A percentile compares a stretch with the other conserved stretches of the same genome.
These are phyloP conservation scores for Laticauda laticaudata DNA, from an alignment of 2,113 vertebrate genomes.

Conservation along the genomic window DNA sequence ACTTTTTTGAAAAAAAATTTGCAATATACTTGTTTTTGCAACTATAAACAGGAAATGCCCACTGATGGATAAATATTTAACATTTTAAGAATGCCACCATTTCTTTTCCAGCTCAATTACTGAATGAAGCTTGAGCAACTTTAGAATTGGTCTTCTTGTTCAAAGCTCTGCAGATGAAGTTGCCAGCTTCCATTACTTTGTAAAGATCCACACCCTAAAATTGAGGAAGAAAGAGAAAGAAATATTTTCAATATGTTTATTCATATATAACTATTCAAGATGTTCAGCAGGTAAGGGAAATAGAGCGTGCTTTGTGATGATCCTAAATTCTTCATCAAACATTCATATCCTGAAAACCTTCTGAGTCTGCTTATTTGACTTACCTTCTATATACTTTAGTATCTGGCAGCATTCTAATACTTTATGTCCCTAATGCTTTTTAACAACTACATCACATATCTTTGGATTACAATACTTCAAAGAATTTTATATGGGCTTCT, in stretches of 20 bases:
- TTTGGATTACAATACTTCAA: not conserved
- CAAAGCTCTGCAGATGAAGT: constrained; percentile 89
- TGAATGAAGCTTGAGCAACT: constrained; percentile 80
- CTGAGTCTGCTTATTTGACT: not conserved
- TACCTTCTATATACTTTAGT: not conserved
- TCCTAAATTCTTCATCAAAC: not conserved
- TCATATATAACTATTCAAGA: not conserved
- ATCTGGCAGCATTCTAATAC: not conserved
- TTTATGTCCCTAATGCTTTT: not conserved
- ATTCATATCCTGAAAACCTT: not conserved
- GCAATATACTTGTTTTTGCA: constrained; percentile 28
- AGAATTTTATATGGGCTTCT: not conserved
- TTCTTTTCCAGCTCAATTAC: constrained; percentile 49
- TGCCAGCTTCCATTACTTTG: constrained; percentile 85
- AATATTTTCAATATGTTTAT: constrained; percentile 18
- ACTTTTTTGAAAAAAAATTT: not conserved
- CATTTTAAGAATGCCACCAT: constrained; percentile 20
- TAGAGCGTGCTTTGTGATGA: not conserved
- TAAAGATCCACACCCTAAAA: constrained; percentile 86
- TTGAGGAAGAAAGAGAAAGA: not conserved
- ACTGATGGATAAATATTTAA: not conserved
- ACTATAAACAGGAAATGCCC: constrained; percentile 26
- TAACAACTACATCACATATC: not conserved
- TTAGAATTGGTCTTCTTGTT: constrained; percentile 89
- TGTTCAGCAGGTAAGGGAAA: not conserved